Conservation (phyloP, 2,888 invertebrate genomes). For the Sisyra nigra region DNA sequence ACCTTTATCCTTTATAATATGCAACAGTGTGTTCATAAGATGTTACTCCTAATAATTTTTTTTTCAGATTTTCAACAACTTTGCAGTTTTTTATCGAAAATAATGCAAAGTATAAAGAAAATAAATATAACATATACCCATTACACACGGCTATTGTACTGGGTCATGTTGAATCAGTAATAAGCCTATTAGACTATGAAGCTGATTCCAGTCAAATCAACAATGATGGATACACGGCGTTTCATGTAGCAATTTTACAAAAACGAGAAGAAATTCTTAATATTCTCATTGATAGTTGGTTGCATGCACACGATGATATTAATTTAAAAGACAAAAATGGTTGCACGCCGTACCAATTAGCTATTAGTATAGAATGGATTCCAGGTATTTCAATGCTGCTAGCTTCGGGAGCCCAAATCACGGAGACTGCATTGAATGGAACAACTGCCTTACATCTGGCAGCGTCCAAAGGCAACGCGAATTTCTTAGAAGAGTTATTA, state of each 20-base stretch:
- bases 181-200: constrained; percentile 27
- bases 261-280: constrained; percentile 29
- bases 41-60: not conserved
- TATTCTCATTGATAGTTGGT: constrained; percentile 17
- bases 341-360: constrained; percentile 34
- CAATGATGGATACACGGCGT: constrained; percentile 29
- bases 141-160: constrained; percentile 35
- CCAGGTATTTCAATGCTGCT: constrained; percentile 34
- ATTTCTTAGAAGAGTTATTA: constrained; percentile 33
- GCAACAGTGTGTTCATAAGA: too few species aligned
- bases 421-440: constrained; percentile 24
- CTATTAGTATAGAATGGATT: constrained; percentile 33
- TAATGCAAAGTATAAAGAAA: constrained; percentile 12
- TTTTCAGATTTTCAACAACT: constrained; percentile 3
- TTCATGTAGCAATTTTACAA: constrained; percentile 33
- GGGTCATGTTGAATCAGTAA: constrained; percentile 28
- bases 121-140: constrained; percentile 21
- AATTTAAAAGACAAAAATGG: constrained; percentile 23
- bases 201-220: constrained; percentile 29
- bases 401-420: constrained; percentile 35
- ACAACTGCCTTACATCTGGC: constrained; percentile 38
- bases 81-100: constrained; percentile 15
- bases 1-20: too few species aligned
- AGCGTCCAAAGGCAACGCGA: constrained; percentile 30
- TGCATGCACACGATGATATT: constrained; percentile 1